A percentile compares a stretch with the other conserved stretches of the same genome.
These are phyloP conservation scores for Itoplectis maculator DNA, from an alignment of 2,888 invertebrate genomes.

Conservation along the genomic window DNA sequence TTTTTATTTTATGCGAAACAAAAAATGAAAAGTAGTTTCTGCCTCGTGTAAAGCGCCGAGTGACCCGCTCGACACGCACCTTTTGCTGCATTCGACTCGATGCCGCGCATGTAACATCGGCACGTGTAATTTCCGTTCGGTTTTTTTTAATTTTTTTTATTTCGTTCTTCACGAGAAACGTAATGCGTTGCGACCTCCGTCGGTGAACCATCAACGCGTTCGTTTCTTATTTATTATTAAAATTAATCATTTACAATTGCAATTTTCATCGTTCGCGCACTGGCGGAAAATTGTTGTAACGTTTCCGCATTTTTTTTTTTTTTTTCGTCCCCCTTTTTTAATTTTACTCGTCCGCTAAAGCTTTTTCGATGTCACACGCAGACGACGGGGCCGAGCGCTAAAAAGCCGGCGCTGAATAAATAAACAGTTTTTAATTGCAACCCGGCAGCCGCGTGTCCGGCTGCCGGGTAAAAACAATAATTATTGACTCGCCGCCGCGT, in stretches of 20 bases:
- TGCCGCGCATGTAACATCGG: background rate
- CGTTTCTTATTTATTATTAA: constrained; percentile 57
- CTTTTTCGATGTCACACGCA: constrained; percentile 50
- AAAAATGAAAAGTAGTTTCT: too few relatives aligned
- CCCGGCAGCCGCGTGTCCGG: constrained; percentile 65
- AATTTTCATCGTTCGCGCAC: constrained; percentile 36
- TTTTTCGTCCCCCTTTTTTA: constrained; percentile 51
- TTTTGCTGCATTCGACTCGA: background rate
- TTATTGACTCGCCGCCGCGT: constrained; percentile 81
- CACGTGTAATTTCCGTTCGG: background rate
- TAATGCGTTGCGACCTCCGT: constrained; percentile 14
- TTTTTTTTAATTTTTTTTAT: constrained; percentile 6
- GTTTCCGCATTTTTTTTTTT: constrained; percentile 34
- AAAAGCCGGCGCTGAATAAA: constrained; percentile 84
- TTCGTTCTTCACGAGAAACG: background rate
- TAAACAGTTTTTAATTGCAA: constrained; percentile 85
- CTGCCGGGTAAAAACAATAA: constrained; percentile 83
- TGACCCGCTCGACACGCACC: background rate
- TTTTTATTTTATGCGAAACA: too few relatives aligned
- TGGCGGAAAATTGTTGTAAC: constrained; percentile 41
- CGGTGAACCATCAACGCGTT: constrained; percentile 41
- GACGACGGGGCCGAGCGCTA: constrained; percentile 77
- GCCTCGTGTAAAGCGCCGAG: background rate
- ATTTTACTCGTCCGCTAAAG: constrained; percentile 31
- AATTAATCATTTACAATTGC: constrained; percentile 56